Evolutionary conservation across 2,113 vertebrate genomes (phyloP), one percentile per base, ranked within the genome.

Genomic region (Plotosus lineatus): DNA sequence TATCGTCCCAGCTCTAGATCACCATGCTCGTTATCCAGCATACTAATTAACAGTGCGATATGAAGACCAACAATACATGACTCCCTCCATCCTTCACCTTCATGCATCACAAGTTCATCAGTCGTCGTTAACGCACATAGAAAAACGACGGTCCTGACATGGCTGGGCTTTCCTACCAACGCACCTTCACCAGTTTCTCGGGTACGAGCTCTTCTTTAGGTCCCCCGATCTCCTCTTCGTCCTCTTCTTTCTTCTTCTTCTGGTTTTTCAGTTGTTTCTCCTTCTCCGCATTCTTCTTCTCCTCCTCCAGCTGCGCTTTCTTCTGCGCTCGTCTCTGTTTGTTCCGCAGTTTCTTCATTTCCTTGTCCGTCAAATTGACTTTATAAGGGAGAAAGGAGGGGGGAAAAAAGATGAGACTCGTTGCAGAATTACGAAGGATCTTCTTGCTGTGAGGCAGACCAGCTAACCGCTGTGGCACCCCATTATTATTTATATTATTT

Each of bases 211-310:
- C 98, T 89, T 98, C 97, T 84, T 98, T 99, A 5, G 96, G 97
- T 26, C 97, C 97, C 53, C 97, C 97, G 0, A 98, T 97, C 89
- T 99, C 98, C 91, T 99, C 98, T 71, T 99, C 98, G 0, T 99
- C 97, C 4, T 99, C 97, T 77, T 99, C 98, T 61, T 99, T 99
- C 87, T 98, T 99, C 91, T 98, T 99, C 86, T 98, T 98, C 93
- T 98, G 97, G 91, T 99, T 99, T 92, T 98, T 96, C 14, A 98
- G 96, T 83, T 98, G 98, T 86, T 98, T 99, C 87, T 99, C 97
- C 87, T 99, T 99, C 88, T 99, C 97, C 0, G 97, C 97, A 40
- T 96, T 99, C 90, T 98, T 98, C 90, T 98, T 98, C 89, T 99
- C 97, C 82, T 99, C 97, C 84, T 99, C 98, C 80, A 98, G 89